Evolutionary conservation across 2,888 invertebrate genomes (phyloP).

Genomic region (Caenorhabditis sp.): DNA sequence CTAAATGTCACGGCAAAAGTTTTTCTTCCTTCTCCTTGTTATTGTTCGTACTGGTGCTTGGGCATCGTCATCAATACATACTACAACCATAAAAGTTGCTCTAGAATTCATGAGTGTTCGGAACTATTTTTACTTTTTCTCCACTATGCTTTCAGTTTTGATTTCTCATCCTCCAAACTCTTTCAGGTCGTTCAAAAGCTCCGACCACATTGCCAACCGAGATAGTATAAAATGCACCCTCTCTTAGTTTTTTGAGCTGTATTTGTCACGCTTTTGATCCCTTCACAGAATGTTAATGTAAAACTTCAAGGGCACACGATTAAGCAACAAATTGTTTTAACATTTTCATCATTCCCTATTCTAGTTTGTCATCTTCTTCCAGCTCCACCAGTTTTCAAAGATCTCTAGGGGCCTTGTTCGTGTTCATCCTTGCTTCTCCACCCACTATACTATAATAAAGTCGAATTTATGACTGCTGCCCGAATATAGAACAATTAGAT

Average conservation of each 20-base stretch:
- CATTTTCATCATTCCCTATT: background rate
- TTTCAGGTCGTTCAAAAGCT: background rate
- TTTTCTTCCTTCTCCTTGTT: background rate
- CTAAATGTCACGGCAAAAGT: too few relatives aligned
- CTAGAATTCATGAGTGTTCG: constrained; percentile 24
- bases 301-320: constrained; percentile 7
- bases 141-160: background rate
- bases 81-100: background rate
- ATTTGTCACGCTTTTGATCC: constrained; percentile 48
- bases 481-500: constrained; percentile 10
- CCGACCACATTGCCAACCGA: background rate
- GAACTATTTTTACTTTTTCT: background rate
- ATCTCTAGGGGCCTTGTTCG: background rate
- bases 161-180: background rate
- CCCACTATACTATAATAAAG: constrained; percentile 24
- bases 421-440: constrained; percentile 3
- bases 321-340: constrained; percentile 19
- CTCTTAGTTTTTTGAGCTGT: constrained; percentile 1
- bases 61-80: background rate
- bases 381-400: background rate
- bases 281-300: constrained; percentile 45
- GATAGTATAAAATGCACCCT: background rate
- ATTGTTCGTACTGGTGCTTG: background rate
- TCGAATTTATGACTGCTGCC: background rate
- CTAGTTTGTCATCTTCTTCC: background rate